Evolutionary conservation across 2,113 vertebrate genomes (phyloP), one percentile per base, ranked within the genome.

Genomic region (Monarcha castaneiventris): DNA sequence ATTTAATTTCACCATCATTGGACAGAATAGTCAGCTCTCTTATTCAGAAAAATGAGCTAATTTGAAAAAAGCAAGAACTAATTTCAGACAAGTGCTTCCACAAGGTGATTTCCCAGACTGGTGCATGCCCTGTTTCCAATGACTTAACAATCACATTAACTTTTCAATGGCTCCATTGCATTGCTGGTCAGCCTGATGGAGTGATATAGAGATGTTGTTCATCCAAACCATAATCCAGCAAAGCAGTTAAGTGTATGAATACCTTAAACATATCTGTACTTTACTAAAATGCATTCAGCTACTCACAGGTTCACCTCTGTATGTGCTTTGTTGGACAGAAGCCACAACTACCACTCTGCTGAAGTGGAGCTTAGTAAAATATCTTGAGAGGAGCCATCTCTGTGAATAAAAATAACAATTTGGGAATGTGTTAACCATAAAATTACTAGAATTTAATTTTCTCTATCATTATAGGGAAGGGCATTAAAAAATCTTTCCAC

Each of bases 41-140:
- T 84, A 81, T 90, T 87, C 90, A 94, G 63, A 91, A 95, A 97
- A 88, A 97, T 96, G 84, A 96, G 84, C 76, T 95, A 81, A 89
- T 97, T 96, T 90, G 74, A 56, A 96, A 94, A 94, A 95, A 88
- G 62, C 61, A 76, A 66, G 81, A 95, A 54, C 73, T 93, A 92
- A 96, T 97, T 96, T 94, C 68, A 94, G 83, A 90, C 68, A 88
- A 96, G 82, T 84, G 68, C 43, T 94, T 93, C 69, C 83, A 86
- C 64, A 63, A 43, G 56, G 89, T 88, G 72, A 72, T 96, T 95
- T 81, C 56, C 41, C 32, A 74, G 63, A 7, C 61, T 78, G 86
- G 61, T 72, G 73, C 79, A 56, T 90, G 80, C 83, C 73, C 37
- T 87, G 35, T 90, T 96, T 94, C 93, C 88, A 90, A 23, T 81